Conservation (phyloP, 2,888 invertebrate genomes). For the Drosophila melanosoma region DNA sequence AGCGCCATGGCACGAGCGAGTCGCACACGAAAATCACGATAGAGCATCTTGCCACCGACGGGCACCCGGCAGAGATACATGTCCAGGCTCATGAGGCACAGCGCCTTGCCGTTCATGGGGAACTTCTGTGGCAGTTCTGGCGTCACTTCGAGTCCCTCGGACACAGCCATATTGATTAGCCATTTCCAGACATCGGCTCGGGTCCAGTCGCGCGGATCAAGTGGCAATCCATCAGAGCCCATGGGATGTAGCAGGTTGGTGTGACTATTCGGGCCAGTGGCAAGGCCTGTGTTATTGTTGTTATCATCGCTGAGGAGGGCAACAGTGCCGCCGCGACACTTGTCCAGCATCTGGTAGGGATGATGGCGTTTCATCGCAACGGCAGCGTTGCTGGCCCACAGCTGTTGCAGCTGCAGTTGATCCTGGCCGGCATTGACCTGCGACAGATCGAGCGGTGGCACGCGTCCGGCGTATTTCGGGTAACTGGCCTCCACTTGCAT, state of each 20-base stretch:
- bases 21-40: conserved; percentile 90
- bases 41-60: conserved; percentile 88
- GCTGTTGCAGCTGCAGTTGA: conserved; percentile 77
- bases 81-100: conserved; percentile 91
- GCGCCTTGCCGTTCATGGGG: conserved; percentile 92
- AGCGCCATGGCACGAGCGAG: conserved; percentile 89
- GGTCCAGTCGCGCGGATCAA: conserved; percentile 91
- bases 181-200: conserved; percentile 89
- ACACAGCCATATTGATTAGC: conserved; percentile 87
- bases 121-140: conserved; percentile 86
- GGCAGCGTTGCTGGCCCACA: conserved; percentile 64
- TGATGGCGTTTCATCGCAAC: conserved; percentile 68
- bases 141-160: conserved; percentile 85
- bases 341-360: conserved; percentile 75
- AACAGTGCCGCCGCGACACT: conserved; percentile 58
- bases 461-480: conserved; percentile 83
- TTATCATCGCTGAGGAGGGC: conserved; percentile 54
- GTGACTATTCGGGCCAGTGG: conserved; percentile 23
- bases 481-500: conserved; percentile 84
- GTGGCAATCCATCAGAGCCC: conserved; percentile 82
- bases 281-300: conserved; percentile 53
- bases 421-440: conserved; percentile 81
- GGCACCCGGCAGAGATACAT: conserved; percentile 91
- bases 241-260: conserved; percentile 63
- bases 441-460: conserved; percentile 84